These are phyloP conservation scores for Heliconius hewitsoni DNA, from an alignment of 1,140 invertebrate species.

Conservation along the genomic window DNA sequence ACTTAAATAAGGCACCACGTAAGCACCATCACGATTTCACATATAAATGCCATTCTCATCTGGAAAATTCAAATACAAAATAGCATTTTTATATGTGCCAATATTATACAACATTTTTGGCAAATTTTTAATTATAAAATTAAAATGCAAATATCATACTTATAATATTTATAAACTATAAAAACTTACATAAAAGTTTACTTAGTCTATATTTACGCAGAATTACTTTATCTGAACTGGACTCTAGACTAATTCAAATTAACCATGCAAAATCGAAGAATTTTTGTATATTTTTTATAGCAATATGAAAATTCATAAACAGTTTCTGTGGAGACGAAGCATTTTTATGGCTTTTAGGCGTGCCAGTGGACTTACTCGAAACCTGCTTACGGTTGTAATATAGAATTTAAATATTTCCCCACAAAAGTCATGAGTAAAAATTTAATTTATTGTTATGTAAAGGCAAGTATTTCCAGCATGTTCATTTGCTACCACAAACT, in stretches of 20 bases:
- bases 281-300: too few relatives aligned
- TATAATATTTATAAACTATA: background rate
- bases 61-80: background rate
- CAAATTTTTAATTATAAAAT: background rate
- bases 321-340: too few relatives aligned
- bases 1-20: constrained; percentile 1
- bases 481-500: background rate
- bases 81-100: background rate
- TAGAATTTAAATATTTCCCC: too few relatives aligned
- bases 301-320: too few relatives aligned
- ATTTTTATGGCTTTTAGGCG: background rate
- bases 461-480: background rate
- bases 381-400: too few relatives aligned
- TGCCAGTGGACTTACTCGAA: too few relatives aligned
- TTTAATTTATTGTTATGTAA: background rate
- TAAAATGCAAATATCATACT: constrained; percentile 6
- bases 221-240: background rate
- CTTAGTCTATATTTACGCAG: background rate
- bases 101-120: background rate
- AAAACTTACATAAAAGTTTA: constrained; percentile 20
- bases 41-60: background rate
- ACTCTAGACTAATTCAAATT: background rate
- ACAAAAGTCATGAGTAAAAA: too few relatives aligned
- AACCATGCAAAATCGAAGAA: background rate
- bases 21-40: background rate